Evolutionary conservation across 23 tunicate species (phyloP), one percentile per base, ranked within the genome.

Genomic region (Halocynthia aurantium): DNA sequence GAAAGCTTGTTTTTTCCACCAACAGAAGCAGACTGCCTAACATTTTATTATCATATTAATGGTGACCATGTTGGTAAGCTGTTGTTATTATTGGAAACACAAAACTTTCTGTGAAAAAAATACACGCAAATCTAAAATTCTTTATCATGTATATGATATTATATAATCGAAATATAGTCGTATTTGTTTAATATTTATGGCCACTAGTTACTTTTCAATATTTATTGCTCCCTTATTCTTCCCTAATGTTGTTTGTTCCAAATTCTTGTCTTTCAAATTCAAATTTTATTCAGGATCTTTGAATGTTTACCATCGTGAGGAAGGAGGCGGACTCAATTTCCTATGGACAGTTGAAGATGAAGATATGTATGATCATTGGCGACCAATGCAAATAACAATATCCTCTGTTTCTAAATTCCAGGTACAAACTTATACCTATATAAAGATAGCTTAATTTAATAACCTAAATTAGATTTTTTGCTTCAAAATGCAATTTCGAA

Each of bases 311-410:
- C 60, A 75, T 52, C 56, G 67, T 51, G 92, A 86, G 52, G 73
- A 86, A 50, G 80, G 82, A 66, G 93, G 81, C 22, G 52, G 51
- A n/a, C 98, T 85, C 15, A 72, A 69, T 63, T 62, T 92, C 31
- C 57, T 92, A 69, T 92, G 85, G 86, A 72, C 67, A 17, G 67
- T 84, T 19, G 44, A n/a, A n/a, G 17, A 66, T 17, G 86, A 87
- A 63, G 63, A 87, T 55, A 84, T 82, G 89, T 77, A 91, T 62
- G 76, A 85, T 66, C 93, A 86, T 62, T 92, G 98, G 98, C 60
- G 98, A 61, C 98, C 98, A 20, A 86, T 86, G 93, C 98, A 92
- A 78, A 75, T 92, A 20, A 63, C 93, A 19, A 86, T 92, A 10
- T 56, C 61, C 5, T 69, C 98, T 9, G 75, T 84, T 8, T 10